Base-by-base conservation (phyloP, 1,140 invertebrate genomes). In the Lerema accius region DNA sequence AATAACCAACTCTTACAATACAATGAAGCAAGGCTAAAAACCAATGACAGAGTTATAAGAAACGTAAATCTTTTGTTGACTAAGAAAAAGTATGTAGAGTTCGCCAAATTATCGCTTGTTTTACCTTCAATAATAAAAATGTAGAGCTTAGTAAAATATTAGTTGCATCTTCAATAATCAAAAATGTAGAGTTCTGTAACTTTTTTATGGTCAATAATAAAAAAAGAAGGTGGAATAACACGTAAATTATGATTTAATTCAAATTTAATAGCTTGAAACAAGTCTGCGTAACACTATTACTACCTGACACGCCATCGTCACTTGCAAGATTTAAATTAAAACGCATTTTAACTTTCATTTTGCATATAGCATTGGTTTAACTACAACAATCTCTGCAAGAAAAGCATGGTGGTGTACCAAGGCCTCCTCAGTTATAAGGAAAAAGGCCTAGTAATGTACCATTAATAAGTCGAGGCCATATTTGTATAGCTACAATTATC, bases 191-290 rank as follows among this genome's bases (percentile, higher is more conserved):
- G 35, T 11, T 32, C 19, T 2, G 19, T 23, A 23, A 32, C 7
- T 32, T 53, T 46, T 65, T 66, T 64, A 64, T 61, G 48, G 56
- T 50, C 63, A 61, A 74, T 71, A 66, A 15, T 11, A 11, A 7
- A 37, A 37, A 37, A 37, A 11, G 7, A 32, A 10, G 3, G 9
- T 1, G 1, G 7, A 32, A 32, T 32, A 32, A 32, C 28, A 32
- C 9, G 28, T 10, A 9, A 32, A 7, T 11, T 37, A 11, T 11
- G 7, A 37, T 37, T 11, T 37, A 37, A 37, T 37, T 37, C 1
- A 11, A 37, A 37, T 37, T n/a, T 3, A 37, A 37, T 37, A 37
- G 35, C 10, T 11, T 37, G 35, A n/a, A n/a, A 37, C 10, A 37
- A 37, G 10, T 11, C 35, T 37, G 10, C n/a, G 10, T n/a, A 37